Base-by-base conservation (phyloP, 2,113 vertebrate species). In the Progne subis region DNA sequence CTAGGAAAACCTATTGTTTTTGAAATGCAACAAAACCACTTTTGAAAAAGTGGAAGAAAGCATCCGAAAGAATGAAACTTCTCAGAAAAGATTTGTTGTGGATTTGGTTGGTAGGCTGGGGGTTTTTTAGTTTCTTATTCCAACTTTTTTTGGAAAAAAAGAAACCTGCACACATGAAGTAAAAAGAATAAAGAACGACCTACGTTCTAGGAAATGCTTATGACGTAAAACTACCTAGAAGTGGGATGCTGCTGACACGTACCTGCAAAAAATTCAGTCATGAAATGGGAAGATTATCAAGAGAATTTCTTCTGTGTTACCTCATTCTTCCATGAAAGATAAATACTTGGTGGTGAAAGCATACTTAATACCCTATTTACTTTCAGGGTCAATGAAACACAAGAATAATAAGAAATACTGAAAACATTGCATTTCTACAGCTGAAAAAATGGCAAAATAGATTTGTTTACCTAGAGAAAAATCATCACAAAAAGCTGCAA, bases 281-380 rank as follows among this genome's bases (percentile, higher is more conserved):
- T 46, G 53, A 87, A 87, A 79, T 43, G 20, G 37, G 49, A 89
- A 81, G 56, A 82, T 53, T 64, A 82, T 56, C 56, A 94, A 79
- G 25, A 84, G 25, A 92, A 71, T 31, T 89, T 84, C 39, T 83
- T 63, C 25, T 37, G 28, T 43, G 43, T 75, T 94, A 55, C 29
- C 9, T 90, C 68, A 67, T 81, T 86, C 8, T 5, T 67, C 53
- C 65, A 79, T 3, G 14, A 52, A 68, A 86, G 60, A 68, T 9
- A 65, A 88, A 70, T 67, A 94, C 19, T 64, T 2, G 1, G 53
- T 44, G 31, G 6, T 87, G 86, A 96, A 92, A 86, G n/a, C 18
- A 85, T 61, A 88, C 91, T 94, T 91, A 94, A 91, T 75, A 46
- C 4, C 25, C 28, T 46, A 28, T 78, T 94, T 82, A 89, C 31